Base-by-base conservation (phyloP, 2,888 invertebrate genomes). In the Campoplex nolae region DNA sequence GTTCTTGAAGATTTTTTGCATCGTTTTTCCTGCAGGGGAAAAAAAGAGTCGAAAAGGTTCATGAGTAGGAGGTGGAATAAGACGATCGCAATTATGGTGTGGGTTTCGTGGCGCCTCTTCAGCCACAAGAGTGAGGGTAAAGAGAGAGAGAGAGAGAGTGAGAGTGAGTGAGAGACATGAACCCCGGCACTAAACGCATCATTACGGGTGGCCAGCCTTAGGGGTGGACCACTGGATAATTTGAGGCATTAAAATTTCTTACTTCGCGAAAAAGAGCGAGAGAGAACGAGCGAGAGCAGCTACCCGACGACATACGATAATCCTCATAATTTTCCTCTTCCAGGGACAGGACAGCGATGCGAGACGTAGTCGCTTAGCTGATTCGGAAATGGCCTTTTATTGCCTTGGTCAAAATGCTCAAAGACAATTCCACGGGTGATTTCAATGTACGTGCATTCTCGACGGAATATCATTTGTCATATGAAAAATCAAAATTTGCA, bases 181-280 rank as follows among this genome's bases (percentile, higher is more conserved):
- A 80, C 68, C 73, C 79, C 84, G 85, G 84, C 88, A 90, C 89
- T 91, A 91, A 91, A 90, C 88, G 90, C 90, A 88, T 90, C 90
- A 90, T 91, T 91, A 91, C 90, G 89, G 88, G 87, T 88, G 88
- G 84, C 85, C 89, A 85, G 86, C 87, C 88, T 86, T 84, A 85
- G 88, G 86, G 88, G 81, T 85, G 87, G 87, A 87, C 88, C 88
- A 67, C 85, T 73, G 88, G 89, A 89, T 90, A 90, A 91, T 91
- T 91, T 90, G 88, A 78, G 85, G 83, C 89, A 90, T 90, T 89
- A 90, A 90, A 89, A 88, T 88, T 90, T 90, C 85, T 88, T 75
- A 75, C 83, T 38, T 65, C 74, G 79, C 73, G 62, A 70, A 51
- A 54, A 54, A 70, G 71, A 62, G 77, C 18, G 45, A 28, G 51